Conservation (phyloP, 2,888 invertebrate genomes). For the Dynastes maya region DNA sequence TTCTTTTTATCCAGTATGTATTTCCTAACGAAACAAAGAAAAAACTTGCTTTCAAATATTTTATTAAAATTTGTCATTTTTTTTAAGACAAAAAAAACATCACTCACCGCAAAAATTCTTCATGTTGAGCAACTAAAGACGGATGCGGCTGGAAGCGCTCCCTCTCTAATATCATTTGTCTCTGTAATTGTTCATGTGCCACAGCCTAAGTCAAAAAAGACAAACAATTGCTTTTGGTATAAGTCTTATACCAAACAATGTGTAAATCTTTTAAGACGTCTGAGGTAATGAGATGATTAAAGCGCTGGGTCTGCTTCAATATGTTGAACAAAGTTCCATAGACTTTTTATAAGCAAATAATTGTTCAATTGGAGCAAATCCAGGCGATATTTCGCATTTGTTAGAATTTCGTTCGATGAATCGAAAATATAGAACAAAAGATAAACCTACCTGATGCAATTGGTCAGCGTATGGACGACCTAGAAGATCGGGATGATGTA, state of each 20-base stretch:
- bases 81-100: constrained; percentile 17
- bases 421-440: too few relatives aligned
- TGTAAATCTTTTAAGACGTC: constrained; percentile 40
- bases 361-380: not conserved
- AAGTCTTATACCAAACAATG: constrained; percentile 46
- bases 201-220: constrained; percentile 74
- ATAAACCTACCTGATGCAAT: constrained; percentile 76
- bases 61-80: too few relatives aligned
- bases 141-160: constrained; percentile 81
- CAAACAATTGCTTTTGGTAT: constrained; percentile 51
- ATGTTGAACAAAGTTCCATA: not conserved
- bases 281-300: constrained; percentile 6
- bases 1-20: too few relatives aligned
- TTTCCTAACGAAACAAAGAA: constrained; percentile 9
- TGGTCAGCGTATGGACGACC: constrained; percentile 88
- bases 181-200: constrained; percentile 89
- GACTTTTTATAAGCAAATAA: too few relatives aligned
- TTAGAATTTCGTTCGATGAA: not conserved
- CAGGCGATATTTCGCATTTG: too few relatives aligned
- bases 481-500: constrained; percentile 85
- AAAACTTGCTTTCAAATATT: not conserved
- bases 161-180: constrained; percentile 87
- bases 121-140: constrained; percentile 78
- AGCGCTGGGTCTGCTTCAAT: not conserved
- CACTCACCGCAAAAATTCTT: constrained; percentile 77